A percentile compares a stretch with the other conserved stretches of the same genome.
These are phyloP conservation scores for Ramphastos sulfuratus DNA, from an alignment of 2,113 vertebrate genomes.

Conservation along the genomic window DNA sequence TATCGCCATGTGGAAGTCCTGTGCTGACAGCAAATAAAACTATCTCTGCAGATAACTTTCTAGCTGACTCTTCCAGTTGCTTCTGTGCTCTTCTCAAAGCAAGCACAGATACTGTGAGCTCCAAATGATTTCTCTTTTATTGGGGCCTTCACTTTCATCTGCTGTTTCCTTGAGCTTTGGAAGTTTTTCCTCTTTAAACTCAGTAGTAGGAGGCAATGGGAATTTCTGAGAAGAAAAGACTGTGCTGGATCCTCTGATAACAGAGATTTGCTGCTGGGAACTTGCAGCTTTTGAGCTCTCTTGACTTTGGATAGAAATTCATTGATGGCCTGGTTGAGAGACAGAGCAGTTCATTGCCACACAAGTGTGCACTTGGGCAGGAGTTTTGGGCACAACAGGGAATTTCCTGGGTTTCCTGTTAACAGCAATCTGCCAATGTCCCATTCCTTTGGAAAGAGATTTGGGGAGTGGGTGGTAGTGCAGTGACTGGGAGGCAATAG, in stretches of 20 bases:
- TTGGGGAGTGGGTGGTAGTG: neutral
- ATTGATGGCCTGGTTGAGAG: neutral
- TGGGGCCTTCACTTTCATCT: neutral
- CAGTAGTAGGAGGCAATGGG: neutral
- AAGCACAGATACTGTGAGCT: neutral
- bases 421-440: neutral
- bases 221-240: neutral
- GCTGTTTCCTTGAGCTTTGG: neutral
- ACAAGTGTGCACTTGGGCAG: rapidly evolving
- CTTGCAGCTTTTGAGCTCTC: neutral
- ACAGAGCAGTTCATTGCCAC: neutral
- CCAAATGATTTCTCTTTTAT: neutral
- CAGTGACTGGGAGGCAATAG: rapidly evolving
- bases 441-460: neutral
- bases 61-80: neutral
- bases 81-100: neutral
- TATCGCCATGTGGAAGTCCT: neutral
- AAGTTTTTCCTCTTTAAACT: neutral
- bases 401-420: neutral
- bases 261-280: neutral
- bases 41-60: neutral
- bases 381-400: rapidly evolving
- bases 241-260: neutral
- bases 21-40: conserved; percentile 22
- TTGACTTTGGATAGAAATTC: neutral